A percentile compares a stretch with the other conserved stretches of the same genome.
phyloP scores from a whole-genome alignment of 2,888 invertebrate genomes.

The Phengaris alcon region DNA sequence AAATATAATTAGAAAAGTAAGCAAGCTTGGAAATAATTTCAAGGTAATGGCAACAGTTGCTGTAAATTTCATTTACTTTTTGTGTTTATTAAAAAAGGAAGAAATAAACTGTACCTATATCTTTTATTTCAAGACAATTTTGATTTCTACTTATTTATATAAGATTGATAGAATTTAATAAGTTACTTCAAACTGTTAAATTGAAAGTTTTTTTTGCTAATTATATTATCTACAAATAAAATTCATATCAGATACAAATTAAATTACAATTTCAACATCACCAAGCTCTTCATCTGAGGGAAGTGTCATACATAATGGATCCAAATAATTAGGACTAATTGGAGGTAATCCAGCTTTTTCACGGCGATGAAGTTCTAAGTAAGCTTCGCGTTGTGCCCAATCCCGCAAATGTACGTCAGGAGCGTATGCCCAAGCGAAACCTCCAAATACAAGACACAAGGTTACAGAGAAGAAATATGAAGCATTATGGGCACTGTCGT shows the following conservation, averaged over 20 bases:
- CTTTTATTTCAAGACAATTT: background rate
- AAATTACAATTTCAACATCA: conserved; percentile 92
- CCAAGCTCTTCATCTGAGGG: conserved; percentile 94
- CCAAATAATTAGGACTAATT: conserved; percentile 89
- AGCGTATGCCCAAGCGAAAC: conserved; percentile 83
- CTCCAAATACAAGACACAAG: conserved; percentile 82
- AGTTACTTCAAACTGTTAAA: background rate
- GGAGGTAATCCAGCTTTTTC: conserved; percentile 89
- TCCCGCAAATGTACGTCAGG: conserved; percentile 87
- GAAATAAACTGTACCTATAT: background rate
- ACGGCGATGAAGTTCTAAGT: conserved; percentile 89
- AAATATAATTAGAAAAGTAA: too few species aligned
- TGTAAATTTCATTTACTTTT: background rate
- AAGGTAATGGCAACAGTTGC: too few species aligned
- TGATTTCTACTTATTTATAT: background rate
- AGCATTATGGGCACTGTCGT: conserved; percentile 83
- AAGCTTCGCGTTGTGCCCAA: conserved; percentile 96
- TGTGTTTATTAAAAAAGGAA: background rate
- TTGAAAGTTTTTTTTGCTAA: background rate
- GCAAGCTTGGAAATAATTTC: too few species aligned
- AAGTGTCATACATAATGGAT: conserved; percentile 83
- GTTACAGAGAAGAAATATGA: conserved; percentile 86
- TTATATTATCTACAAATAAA: conserved; percentile 28
- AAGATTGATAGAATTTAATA: too few species aligned
- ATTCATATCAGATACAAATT: conserved; percentile 49